Evolutionary conservation across 2,888 invertebrate genomes (phyloP).

Genomic region (Tenodera sinensis): DNA sequence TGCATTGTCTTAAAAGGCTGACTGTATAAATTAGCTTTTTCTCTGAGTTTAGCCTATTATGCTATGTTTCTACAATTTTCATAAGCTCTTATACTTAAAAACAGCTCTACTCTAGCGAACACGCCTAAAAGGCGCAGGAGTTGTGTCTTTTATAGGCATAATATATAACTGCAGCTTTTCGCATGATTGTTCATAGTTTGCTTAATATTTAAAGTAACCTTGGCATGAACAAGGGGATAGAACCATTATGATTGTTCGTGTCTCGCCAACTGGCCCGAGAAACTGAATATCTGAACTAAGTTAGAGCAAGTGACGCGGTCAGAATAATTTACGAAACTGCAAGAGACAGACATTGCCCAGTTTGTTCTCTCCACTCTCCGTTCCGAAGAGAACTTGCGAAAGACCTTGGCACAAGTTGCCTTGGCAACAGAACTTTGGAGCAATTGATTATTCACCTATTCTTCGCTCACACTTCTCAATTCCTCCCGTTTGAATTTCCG

Average conservation of each 20-base stretch:
- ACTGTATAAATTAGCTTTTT: too few species aligned
- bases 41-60: too few species aligned
- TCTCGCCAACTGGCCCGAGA: neutral
- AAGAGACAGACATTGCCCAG: neutral
- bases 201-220: neutral
- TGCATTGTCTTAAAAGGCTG: too few species aligned
- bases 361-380: neutral
- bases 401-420: neutral
- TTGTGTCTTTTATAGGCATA: too few species aligned
- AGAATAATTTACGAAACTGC: neutral
- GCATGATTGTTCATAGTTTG: neutral
- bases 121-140: too few species aligned
- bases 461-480: neutral
- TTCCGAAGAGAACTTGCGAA: neutral
- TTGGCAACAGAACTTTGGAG: neutral
- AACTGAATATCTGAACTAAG: neutral
- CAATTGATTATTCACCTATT: neutral
- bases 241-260: neutral
- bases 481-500: neutral
- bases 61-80: too few species aligned
- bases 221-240: neutral
- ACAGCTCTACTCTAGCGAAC: too few species aligned
- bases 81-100: too few species aligned
- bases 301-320: neutral
- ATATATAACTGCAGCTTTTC: neutral